Conservation (phyloP, 2,797 vertebrate species). For the Dromococcyx pavoninus region DNA sequence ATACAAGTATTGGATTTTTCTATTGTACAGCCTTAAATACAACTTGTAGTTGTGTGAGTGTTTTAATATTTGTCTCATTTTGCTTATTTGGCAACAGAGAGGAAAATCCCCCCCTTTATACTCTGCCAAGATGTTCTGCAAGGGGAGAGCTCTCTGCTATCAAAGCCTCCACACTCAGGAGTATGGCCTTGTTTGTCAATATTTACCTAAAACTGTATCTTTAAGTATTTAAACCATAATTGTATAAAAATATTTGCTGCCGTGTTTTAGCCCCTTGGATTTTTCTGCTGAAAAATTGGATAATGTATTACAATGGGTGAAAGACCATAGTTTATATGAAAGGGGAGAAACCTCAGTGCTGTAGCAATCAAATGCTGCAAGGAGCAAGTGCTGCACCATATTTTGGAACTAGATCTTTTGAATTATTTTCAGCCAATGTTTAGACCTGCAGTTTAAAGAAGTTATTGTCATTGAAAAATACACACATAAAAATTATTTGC, state of each 20-base stretch:
- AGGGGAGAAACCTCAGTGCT: background rate
- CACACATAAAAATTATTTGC: background rate
- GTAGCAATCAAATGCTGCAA: background rate
- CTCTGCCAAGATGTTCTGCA: background rate
- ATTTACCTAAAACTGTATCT: background rate
- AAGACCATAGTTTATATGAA: background rate
- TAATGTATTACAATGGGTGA: background rate
- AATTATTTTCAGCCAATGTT: background rate
- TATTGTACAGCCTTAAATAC: background rate
- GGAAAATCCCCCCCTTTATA: background rate
- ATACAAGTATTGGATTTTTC: background rate
- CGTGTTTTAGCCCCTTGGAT: background rate
- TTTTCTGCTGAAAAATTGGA: background rate
- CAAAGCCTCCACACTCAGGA: background rate
- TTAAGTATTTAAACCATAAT: background rate
- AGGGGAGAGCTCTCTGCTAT: background rate
- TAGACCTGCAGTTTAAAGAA: background rate
- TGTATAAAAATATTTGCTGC: background rate
- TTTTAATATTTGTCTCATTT: slow-evolving; percentile 23
- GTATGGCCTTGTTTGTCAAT: background rate
- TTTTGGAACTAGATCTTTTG: background rate
- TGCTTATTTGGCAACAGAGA: slow-evolving; percentile 2
- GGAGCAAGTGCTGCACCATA: background rate
- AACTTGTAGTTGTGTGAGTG: background rate
- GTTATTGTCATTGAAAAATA: background rate